Evolutionary conservation across 2,888 invertebrate genomes (phyloP).

Genomic region (Drosophila testacea): DNA sequence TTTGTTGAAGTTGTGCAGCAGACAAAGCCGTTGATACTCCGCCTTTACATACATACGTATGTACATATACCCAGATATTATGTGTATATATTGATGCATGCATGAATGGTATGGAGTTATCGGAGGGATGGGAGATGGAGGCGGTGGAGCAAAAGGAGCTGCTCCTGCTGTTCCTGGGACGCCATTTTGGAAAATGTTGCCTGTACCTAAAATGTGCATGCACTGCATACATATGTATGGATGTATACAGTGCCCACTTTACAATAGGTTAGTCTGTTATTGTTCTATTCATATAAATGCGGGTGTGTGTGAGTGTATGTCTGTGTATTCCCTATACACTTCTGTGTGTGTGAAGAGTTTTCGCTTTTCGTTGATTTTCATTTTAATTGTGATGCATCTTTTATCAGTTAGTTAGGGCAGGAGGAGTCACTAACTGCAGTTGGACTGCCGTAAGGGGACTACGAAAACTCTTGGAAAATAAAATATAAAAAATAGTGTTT

Average conservation of each 20-base stretch:
- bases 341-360: conserved; percentile 61
- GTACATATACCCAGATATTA: not conserved
- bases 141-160: conserved; percentile 3
- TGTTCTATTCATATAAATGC: conserved; percentile 53
- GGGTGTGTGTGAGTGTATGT: conserved; percentile 14
- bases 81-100: conserved; percentile 33
- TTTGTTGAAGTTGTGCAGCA: conserved; percentile 39
- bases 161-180: conserved; percentile 31
- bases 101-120: not conserved
- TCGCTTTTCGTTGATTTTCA: conserved; percentile 76
- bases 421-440: not conserved
- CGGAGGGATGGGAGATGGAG: not conserved
- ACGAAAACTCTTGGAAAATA: not conserved
- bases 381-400: conserved; percentile 64
- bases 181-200: conserved; percentile 61
- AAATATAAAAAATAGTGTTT: not conserved
- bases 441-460: not conserved
- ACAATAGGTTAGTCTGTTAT: conserved; percentile 80
- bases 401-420: conserved; percentile 30
- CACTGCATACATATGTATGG: conserved; percentile 17
- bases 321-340: conserved; percentile 10
- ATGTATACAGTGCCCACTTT: conserved; percentile 57
- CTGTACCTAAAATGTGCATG: conserved; percentile 34
- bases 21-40: conserved; percentile 36
- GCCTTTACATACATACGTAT: conserved; percentile 9